Percentiles rank a stretch among this genome's conserved stretches.
phyloP scores from a whole-genome alignment of 1,140 invertebrate species.

The Drosophila paulistorum region DNA sequence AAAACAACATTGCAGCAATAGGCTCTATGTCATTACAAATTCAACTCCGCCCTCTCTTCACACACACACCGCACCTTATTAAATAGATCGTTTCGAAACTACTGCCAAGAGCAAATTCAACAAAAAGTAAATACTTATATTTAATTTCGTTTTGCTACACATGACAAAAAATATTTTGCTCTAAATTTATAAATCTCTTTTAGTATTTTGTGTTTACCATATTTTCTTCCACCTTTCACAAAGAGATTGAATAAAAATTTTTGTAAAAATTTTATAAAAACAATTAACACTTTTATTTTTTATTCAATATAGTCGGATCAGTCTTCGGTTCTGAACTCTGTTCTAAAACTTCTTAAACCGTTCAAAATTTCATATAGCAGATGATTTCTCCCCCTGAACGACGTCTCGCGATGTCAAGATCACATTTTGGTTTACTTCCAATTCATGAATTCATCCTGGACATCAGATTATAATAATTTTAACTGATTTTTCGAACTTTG shows the following conservation, averaged over 20 bases:
- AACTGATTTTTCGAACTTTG: too few species aligned
- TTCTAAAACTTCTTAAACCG: too few species aligned
- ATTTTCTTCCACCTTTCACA: conserved; percentile 42
- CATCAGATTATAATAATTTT: too few species aligned
- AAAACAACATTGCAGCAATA: not conserved
- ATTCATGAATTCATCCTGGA: too few species aligned
- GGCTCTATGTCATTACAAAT: conserved; percentile 25
- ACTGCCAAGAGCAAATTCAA: conserved; percentile 32
- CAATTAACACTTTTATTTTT: conserved; percentile 44
- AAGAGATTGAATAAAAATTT: conserved; percentile 76
- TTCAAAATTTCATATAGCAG: too few species aligned
- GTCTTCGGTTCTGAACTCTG: too few species aligned
- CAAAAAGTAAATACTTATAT: not conserved
- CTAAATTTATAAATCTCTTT: conserved; percentile 60
- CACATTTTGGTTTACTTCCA: too few species aligned
- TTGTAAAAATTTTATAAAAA: conserved; percentile 68
- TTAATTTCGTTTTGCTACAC: conserved; percentile 30
- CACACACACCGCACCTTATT: conserved; percentile 1
- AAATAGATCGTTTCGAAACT: conserved; percentile 54
- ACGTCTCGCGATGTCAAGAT: too few species aligned
- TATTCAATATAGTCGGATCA: not conserved
- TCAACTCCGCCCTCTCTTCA: not conserved
- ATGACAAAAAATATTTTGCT: conserved; percentile 12
- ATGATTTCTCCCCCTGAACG: too few species aligned
- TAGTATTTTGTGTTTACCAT: conserved; percentile 56